Base-by-base conservation (phyloP, 37 sponge, comb jelly and placozoan genomes). In the Aplysina aerophoba region DNA sequence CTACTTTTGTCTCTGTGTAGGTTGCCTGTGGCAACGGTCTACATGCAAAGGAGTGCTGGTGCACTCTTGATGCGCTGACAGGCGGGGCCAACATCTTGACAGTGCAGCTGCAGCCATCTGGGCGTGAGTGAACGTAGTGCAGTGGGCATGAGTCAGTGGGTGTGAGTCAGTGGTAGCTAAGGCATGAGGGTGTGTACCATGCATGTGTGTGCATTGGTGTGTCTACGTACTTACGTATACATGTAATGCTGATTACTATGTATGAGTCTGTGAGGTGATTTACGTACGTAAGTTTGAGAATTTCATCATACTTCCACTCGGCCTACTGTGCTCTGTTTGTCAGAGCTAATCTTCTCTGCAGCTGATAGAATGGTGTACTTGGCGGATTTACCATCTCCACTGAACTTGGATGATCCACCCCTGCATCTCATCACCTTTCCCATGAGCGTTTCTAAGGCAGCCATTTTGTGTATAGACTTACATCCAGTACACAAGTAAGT, bases 41-140 rank as follows among this genome's bases (percentile, higher is more conserved):
- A 19, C 41, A 53, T 41, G 53, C 78, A 20, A 75, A 75, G 40
- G 22, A 19, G 24, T 75, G 78, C 53, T 75, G 78, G 78, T 53
- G 44, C 22, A 14, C 37, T 40, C n/a, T 75, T 12, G 78, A 75
- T 53, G 78, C 78, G 1, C 37, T 75, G 78, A 75, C 78, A 41
- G 78, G 50, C 20, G 78, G 78, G 20, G 44, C 53, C 20, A 75
- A 75, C 53, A 41, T 75, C 44, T 44, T 75, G 44, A 19, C 15
- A 15, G 78, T 75, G 21, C 35, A 24, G 12, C 54, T 75, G 50
- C 14, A n/a, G 20, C 39, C 78, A 8, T 15, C 44, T 41, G 78
- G 78, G 37, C 8, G 78, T 75, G 54, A 73, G 74, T 37, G 17
- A 15, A 15, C 59, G 59, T 57, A n/a, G n/a, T n/a, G n/a, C n/a